These are phyloP conservation scores for Schizaphis graminum DNA, from an alignment of 2,888 invertebrate genomes.

Conservation along the genomic window DNA sequence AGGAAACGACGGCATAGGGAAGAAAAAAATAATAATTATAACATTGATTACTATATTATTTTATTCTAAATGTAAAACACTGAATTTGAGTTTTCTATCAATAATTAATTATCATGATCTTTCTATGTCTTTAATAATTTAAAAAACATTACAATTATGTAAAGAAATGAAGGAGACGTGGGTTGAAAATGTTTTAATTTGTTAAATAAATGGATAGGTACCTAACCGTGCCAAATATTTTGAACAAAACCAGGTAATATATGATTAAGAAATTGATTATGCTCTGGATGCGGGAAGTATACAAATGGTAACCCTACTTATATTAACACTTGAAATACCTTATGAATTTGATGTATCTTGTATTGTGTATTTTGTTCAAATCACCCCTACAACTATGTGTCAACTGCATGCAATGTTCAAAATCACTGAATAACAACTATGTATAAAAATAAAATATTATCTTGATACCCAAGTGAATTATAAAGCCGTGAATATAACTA, in stretches of 20 bases:
- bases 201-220: background rate
- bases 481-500: background rate
- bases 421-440: background rate
- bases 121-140: background rate
- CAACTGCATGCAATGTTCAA: background rate
- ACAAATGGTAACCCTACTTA: background rate
- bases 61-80: background rate
- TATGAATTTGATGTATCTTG: background rate
- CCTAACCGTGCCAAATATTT: background rate
- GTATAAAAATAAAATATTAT: background rate
- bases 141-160: no score
- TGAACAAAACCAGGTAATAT: background rate
- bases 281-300: background rate
- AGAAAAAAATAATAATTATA: background rate
- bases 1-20: background rate
- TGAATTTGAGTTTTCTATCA: background rate
- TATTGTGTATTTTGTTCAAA: background rate
- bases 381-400: background rate
- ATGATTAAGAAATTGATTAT: background rate
- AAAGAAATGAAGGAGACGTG: no score
- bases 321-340: background rate
- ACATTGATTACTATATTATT: background rate
- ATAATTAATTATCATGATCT: background rate
- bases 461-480: background rate
- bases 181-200: no score